These are phyloP conservation scores for Eupsittula cactorum DNA, from an alignment of 2,113 vertebrate species.

Conservation along the genomic window DNA sequence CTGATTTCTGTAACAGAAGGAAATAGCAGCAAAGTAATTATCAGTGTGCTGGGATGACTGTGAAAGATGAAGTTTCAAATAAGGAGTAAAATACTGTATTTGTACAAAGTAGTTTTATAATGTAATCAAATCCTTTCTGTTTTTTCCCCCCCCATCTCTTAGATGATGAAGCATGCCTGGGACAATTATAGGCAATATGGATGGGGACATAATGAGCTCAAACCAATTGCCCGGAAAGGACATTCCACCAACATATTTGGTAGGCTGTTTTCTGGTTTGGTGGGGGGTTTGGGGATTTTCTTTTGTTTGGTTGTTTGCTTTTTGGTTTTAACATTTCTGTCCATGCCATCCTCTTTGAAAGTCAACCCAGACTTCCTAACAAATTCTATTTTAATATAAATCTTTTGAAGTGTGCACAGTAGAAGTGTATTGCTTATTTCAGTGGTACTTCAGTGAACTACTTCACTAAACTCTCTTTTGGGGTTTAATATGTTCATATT, in stretches of 20 bases:
- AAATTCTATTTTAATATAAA: background rate
- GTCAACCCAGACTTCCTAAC: background rate
- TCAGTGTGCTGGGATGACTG: background rate
- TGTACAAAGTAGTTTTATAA: background rate
- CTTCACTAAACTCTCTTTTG: background rate
- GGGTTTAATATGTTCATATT: background rate
- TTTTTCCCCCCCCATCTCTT: background rate
- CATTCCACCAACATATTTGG: slow-evolving; percentile 99
- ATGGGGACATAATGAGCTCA: slow-evolving; percentile 99
- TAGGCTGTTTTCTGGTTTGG: slow-evolving; percentile 74
- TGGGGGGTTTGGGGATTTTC: background rate
- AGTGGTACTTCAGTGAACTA: background rate
- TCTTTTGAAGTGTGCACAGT: background rate
- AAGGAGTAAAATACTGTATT: background rate
- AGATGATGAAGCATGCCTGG: slow-evolving; percentile 99
- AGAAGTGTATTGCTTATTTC: background rate
- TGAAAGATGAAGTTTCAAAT: background rate
- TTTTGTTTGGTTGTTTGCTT: background rate
- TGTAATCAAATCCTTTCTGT: slow-evolving; percentile 9
- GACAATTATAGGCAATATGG: slow-evolving; percentile 94
- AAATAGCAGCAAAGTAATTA: background rate
- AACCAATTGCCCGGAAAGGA: slow-evolving; percentile 97
- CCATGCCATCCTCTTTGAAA: background rate
- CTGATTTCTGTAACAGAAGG: background rate
- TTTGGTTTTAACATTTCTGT: background rate